phyloP scores from a whole-genome alignment of 2,113 vertebrate species.

The Spilogale gracilis region DNA sequence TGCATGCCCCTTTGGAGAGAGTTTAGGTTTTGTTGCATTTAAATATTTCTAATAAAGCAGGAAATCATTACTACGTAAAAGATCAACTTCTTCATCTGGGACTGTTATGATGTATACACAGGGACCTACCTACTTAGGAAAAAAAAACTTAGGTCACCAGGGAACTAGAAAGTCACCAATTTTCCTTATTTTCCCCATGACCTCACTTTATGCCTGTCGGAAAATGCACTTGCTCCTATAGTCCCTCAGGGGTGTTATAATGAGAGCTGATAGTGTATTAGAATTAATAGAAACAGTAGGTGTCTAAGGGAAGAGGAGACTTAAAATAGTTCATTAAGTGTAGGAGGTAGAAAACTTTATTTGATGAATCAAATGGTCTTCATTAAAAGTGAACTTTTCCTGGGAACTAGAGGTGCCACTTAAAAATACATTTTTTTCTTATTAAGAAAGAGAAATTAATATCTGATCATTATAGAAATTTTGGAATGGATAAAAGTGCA shows the following conservation, averaged over 20 bases:
- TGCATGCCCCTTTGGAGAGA: background rate
- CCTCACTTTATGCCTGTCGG: slow-evolving; percentile 2
- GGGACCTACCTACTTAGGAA: background rate
- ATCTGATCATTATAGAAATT: background rate
- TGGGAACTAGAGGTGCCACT: slow-evolving; percentile 49
- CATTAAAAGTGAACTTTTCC: slow-evolving; percentile 79
- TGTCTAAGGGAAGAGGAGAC: slow-evolving; percentile 83
- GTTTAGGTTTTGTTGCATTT: background rate
- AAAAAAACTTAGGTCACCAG: background rate
- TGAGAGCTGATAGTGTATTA: slow-evolving; percentile 73
- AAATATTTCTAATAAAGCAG: slow-evolving; percentile 36
- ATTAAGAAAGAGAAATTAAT: slow-evolving; percentile 55
- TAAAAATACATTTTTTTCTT: slow-evolving; percentile 59
- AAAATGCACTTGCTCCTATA: background rate
- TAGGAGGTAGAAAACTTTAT: slow-evolving; percentile 83
- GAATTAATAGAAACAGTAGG: slow-evolving; percentile 85
- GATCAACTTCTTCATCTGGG: background rate
- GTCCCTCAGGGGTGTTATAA: slow-evolving; percentile 73
- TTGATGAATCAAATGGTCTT: slow-evolving; percentile 81
- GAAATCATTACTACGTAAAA: background rate
- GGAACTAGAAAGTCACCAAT: background rate
- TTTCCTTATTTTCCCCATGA: slow-evolving; percentile 21
- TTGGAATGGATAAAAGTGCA: background rate
- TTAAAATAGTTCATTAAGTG: slow-evolving; percentile 83
- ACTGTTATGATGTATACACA: background rate